Evolutionary conservation across 1,140 invertebrate genomes (phyloP).

Genomic region (Brachionus paranguensis): DNA sequence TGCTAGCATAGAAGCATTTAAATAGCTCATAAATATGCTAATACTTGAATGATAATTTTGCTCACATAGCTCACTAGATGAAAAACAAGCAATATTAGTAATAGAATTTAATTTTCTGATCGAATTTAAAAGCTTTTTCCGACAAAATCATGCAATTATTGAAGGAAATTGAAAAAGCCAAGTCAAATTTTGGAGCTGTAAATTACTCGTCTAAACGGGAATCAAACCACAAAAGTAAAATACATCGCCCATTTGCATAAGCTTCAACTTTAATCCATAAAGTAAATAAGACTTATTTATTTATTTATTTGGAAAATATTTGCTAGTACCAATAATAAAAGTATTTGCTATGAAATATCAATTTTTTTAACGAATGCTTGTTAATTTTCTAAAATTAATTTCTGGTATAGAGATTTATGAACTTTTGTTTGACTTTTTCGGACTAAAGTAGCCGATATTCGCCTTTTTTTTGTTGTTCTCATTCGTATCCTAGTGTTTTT

Average conservation of each 20-base stretch:
- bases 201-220: background rate
- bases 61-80: background rate
- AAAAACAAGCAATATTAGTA: background rate
- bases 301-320: background rate
- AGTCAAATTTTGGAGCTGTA: background rate
- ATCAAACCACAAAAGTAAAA: background rate
- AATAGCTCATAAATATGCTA: background rate
- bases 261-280: background rate
- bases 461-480: background rate
- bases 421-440: background rate
- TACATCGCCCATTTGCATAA: background rate
- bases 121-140: background rate
- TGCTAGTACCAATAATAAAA: background rate
- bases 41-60: background rate
- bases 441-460: background rate
- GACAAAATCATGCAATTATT: background rate
- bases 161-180: background rate
- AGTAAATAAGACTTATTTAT: background rate
- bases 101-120: background rate
- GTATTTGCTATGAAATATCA: background rate
- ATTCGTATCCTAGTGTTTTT: background rate
- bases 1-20: background rate
- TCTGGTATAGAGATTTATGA: background rate
- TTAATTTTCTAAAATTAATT: background rate
- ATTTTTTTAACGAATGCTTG: background rate